Conservation (phyloP, 2,113 vertebrate species). For the Barbus barbus region DNA sequence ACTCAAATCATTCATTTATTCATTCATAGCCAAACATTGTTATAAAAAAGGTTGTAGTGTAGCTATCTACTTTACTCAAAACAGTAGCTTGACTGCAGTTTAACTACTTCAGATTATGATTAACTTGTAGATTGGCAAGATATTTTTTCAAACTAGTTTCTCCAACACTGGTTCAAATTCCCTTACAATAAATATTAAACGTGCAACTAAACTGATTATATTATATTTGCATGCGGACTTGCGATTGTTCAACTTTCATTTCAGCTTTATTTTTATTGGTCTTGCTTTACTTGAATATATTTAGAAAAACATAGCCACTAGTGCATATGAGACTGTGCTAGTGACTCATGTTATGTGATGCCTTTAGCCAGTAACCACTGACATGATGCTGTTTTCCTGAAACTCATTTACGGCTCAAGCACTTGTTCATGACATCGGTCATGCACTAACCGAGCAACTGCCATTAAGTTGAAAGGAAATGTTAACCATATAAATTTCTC, state of each 20-base stretch:
- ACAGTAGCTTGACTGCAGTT: not conserved
- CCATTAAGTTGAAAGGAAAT: conserved; percentile 5
- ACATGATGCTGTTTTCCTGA: not conserved
- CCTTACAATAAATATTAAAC: not conserved
- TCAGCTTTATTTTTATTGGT: not conserved
- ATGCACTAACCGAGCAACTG: conserved; percentile 2
- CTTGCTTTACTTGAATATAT: not conserved
- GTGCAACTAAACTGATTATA: not conserved
- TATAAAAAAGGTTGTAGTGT: not conserved
- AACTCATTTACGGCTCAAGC: not conserved
- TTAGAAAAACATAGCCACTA: not conserved
- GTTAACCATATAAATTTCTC: not conserved
- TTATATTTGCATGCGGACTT: no score
- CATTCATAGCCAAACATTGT: no score
- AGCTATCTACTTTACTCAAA: not conserved
- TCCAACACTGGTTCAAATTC: not conserved
- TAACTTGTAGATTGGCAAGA: not conserved
- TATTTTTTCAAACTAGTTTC: not conserved
- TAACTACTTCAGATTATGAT: not conserved
- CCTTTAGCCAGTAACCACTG: not conserved
- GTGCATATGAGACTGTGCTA: not conserved
- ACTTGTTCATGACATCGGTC: not conserved
- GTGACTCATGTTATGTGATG: not conserved
- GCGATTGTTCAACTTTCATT: not conserved
- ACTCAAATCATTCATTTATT: no score